phyloP scores from a whole-genome alignment of 2,113 vertebrate species.

The Laticauda laticaudata region DNA sequence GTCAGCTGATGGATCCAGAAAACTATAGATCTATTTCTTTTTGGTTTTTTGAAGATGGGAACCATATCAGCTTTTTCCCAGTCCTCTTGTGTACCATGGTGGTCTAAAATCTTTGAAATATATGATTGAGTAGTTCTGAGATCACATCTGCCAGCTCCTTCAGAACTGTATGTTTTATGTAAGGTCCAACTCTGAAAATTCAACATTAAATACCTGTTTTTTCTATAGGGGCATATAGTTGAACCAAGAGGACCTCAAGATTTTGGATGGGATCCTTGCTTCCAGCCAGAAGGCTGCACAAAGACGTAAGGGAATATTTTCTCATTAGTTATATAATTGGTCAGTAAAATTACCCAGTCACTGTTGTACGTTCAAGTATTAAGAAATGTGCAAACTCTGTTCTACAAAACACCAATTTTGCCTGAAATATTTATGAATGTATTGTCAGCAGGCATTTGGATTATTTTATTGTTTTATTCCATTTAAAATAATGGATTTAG shows the following conservation, averaged over 20 bases:
- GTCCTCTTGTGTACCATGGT: neutral
- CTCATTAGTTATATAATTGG: too few relatives aligned
- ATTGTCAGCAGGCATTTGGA: neutral
- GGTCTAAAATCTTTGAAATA: neutral
- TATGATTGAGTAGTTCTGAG: neutral
- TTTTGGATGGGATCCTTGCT: constrained; percentile 99
- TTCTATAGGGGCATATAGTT: constrained; percentile 85
- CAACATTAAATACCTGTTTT: neutral
- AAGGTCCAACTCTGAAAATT: neutral
- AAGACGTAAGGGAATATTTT: constrained; percentile 82
- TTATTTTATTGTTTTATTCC: neutral
- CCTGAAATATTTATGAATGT: neutral
- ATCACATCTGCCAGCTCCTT: neutral
- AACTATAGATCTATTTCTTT: neutral
- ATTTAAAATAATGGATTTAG: neutral
- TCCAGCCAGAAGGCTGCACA: constrained; percentile 87
- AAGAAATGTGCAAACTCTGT: neutral
- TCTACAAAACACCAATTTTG: neutral
- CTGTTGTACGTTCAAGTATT: neutral
- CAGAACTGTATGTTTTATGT: neutral
- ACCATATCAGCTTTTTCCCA: neutral
- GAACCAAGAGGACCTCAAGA: constrained; percentile 88
- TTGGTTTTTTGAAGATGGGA: neutral
- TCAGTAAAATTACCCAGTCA: neutral
- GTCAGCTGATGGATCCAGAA: neutral